Percentiles rank a stretch among this genome's conserved stretches.
These are phyloP conservation scores for Gorsachius goisagi DNA, from an alignment of 2,113 vertebrate genomes.

Conservation along the genomic window DNA sequence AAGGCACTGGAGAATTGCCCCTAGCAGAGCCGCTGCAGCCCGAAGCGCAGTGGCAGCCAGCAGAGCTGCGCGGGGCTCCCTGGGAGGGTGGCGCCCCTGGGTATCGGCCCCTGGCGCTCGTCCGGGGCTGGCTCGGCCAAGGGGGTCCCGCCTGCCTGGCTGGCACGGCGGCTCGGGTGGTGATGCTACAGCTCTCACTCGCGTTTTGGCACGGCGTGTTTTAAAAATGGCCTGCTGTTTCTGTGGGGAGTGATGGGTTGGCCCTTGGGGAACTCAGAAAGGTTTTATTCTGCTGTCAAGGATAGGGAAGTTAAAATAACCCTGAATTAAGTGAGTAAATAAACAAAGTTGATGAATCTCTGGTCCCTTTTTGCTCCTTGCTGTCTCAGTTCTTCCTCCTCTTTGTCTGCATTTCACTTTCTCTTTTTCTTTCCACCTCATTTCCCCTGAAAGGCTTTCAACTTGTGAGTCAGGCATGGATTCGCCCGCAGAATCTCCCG, in stretches of 20 bases:
- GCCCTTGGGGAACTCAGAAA: not conserved
- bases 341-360: not conserved
- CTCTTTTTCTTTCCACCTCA: not conserved
- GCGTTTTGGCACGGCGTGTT: not conserved
- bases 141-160: too few relatives aligned
- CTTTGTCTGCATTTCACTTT: not conserved
- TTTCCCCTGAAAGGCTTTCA: not conserved
- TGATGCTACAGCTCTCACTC: not conserved
- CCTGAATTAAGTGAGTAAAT: not conserved
- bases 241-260: not conserved
- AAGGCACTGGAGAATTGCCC: not conserved
- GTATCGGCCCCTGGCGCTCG: fast-evolving
- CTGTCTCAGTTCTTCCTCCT: not conserved
- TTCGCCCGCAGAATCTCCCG: not conserved
- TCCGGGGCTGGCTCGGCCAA: not conserved
- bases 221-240: not conserved
- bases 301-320: not conserved
- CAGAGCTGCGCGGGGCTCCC: not conserved
- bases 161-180: not conserved
- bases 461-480: not conserved
- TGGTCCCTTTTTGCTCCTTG: not conserved
- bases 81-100: not conserved
- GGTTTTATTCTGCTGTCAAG: not conserved
- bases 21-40: not conserved
- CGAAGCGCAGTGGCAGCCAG: not conserved